Conservation (phyloP, 92 coral and sea anemone genomes). For the Phenganax subtilis region DNA sequence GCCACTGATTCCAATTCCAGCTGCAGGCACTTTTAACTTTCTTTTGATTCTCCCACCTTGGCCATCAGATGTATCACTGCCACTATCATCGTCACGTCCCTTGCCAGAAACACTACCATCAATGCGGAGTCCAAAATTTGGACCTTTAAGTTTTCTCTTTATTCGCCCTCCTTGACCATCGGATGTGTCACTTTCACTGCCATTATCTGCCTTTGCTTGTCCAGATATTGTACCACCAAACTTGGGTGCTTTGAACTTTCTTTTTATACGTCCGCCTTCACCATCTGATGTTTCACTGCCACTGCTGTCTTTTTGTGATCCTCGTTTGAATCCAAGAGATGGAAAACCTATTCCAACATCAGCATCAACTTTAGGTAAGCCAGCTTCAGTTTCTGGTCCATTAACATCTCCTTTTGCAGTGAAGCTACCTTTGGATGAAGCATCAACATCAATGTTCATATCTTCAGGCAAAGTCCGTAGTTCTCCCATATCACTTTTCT, state of each 20-base stretch:
- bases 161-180: conserved; percentile 37
- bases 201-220: conserved; percentile 1
- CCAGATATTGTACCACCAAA: neutral
- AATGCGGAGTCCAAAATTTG: neutral
- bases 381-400: neutral
- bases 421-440: neutral
- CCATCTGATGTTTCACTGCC: conserved; percentile 24
- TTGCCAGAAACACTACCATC: conserved; percentile 12
- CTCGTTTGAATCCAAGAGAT: conserved; percentile 16
- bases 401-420: neutral
- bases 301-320: conserved; percentile 11
- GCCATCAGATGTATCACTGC: conserved; percentile 33
- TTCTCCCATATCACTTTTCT: neutral
- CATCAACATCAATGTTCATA: neutral
- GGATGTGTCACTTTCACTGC: conserved; percentile 26
- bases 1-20: conserved; percentile 23
- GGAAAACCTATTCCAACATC: neutral
- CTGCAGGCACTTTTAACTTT: conserved; percentile 32
- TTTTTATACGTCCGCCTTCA: neutral
- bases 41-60: conserved; percentile 33
- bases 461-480: neutral
- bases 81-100: conserved; percentile 11
- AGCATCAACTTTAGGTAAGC: neutral
- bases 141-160: conserved; percentile 16
- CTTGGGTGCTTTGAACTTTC: neutral